Evolutionary conservation across 1,140 invertebrate genomes (phyloP).

Genomic region (Planococcus citri): DNA sequence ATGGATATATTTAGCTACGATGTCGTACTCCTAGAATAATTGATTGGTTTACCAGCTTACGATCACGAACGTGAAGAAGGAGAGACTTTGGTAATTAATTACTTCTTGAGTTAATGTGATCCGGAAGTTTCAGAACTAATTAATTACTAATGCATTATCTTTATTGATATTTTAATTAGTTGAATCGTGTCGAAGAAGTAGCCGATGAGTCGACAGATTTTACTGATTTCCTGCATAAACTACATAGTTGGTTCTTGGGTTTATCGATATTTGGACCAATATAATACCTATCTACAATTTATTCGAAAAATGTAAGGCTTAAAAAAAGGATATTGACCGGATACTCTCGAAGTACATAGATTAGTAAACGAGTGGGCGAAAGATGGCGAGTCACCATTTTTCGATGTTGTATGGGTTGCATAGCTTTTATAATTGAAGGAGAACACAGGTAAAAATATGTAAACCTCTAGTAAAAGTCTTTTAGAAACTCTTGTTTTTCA

Average conservation of each 20-base stretch:
- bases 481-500: too few species aligned
- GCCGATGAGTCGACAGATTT: slow-evolving; percentile 30
- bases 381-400: too few species aligned
- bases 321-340: slow-evolving; percentile 7
- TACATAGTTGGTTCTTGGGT: slow-evolving; percentile 28
- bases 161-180: slow-evolving; percentile 14
- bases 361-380: background rate
- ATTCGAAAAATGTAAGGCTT: slow-evolving; percentile 18
- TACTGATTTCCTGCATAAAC: slow-evolving; percentile 29
- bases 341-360: background rate
- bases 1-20: slow-evolving; percentile 66
- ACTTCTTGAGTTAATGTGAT: too few species aligned
- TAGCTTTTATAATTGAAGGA: too few species aligned
- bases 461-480: too few species aligned
- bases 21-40: slow-evolving; percentile 53
- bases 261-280: slow-evolving; percentile 23
- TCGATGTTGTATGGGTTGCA: too few species aligned
- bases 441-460: too few species aligned
- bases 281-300: slow-evolving; percentile 28
- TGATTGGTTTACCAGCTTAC: slow-evolving; percentile 50
- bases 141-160: background rate
- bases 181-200: slow-evolving; percentile 31
- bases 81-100: slow-evolving; percentile 38
- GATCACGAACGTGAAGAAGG: slow-evolving; percentile 39
- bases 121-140: too few species aligned